Conservation (phyloP, 2,888 invertebrate species). For the Dolichopus griseipennis region DNA sequence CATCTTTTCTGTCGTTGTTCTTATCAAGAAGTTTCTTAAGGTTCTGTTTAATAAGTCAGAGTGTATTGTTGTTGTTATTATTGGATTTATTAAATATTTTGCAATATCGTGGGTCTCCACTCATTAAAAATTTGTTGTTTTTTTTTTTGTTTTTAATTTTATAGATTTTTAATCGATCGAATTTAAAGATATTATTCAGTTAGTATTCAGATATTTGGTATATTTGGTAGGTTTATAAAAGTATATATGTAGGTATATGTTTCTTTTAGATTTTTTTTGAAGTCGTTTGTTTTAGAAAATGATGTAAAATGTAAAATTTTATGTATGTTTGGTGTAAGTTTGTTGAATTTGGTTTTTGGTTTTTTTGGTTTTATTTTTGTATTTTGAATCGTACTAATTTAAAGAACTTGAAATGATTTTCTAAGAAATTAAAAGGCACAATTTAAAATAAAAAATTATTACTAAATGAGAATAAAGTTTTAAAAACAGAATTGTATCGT, state of each 20-base stretch:
- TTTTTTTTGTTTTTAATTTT: neutral
- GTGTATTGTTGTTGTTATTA: neutral
- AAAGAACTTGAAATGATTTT: neutral
- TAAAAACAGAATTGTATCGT: too few relatives aligned
- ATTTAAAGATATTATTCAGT: neutral
- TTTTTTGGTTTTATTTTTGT: neutral
- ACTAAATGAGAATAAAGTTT: too few relatives aligned
- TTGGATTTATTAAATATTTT: too few relatives aligned
- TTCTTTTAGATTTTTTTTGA: neutral
- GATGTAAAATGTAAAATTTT: neutral
- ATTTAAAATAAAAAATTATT: too few relatives aligned
- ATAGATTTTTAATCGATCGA: constrained; percentile 1
- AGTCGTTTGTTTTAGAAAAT: neutral
- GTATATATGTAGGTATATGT: too few relatives aligned
- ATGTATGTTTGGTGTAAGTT: neutral
- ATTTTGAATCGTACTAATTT: neutral
- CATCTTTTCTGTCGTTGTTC: too few relatives aligned
- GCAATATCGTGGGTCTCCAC: neutral
- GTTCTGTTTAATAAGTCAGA: too few relatives aligned
- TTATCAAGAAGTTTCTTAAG: too few relatives aligned
- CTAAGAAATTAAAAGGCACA: neutral
- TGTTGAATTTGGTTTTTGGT: neutral
- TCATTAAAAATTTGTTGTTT: neutral
- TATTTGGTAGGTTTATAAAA: too few relatives aligned
- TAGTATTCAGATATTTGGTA: neutral